Percentiles rank a stretch among this genome's conserved stretches.
phyloP scores from a whole-genome alignment of 2,888 invertebrate species.

The Cecidostiba fungosa region DNA sequence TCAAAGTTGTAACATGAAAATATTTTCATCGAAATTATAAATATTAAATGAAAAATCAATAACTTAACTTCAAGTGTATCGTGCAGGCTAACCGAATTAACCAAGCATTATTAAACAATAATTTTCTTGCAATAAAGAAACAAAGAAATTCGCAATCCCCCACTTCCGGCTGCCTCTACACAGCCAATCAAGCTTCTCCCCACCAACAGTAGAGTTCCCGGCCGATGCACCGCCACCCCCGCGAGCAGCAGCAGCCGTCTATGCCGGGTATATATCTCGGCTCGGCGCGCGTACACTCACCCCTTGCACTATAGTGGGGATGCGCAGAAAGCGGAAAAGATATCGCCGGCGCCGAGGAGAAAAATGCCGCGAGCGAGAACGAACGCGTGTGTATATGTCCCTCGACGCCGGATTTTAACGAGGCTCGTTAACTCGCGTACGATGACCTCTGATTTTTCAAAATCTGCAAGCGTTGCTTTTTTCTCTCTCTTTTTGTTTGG shows the following conservation, averaged over 20 bases:
- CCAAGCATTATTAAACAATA: no score
- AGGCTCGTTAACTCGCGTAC: slow-evolving; percentile 25
- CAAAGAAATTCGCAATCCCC: not conserved
- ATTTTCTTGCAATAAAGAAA: not conserved
- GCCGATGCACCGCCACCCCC: slow-evolving; percentile 6
- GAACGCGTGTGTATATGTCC: not conserved
- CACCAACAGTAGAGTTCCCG: not conserved
- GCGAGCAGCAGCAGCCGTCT: not conserved
- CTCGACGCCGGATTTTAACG: slow-evolving; percentile 53
- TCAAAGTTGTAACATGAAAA: not conserved
- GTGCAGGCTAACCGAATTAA: no score
- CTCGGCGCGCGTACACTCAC: not conserved
- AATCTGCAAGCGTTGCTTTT: not conserved
- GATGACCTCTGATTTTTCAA: slow-evolving; percentile 3
- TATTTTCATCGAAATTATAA: no score
- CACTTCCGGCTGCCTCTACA: not conserved
- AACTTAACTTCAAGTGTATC: no score
- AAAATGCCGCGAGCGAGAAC: slow-evolving; percentile 38
- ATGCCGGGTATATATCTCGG: not conserved
- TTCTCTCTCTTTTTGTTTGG: not conserved
- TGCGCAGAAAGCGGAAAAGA: slow-evolving; percentile 24
- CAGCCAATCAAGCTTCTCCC: not conserved
- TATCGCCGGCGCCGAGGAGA: slow-evolving; percentile 36
- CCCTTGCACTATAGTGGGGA: not conserved
- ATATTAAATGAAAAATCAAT: no score